A percentile compares a stretch with the other conserved stretches of the same genome.
These are phyloP conservation scores for Nephrotoma appendiculata DNA, from an alignment of 2,888 invertebrate genomes.

Conservation along the genomic window DNA sequence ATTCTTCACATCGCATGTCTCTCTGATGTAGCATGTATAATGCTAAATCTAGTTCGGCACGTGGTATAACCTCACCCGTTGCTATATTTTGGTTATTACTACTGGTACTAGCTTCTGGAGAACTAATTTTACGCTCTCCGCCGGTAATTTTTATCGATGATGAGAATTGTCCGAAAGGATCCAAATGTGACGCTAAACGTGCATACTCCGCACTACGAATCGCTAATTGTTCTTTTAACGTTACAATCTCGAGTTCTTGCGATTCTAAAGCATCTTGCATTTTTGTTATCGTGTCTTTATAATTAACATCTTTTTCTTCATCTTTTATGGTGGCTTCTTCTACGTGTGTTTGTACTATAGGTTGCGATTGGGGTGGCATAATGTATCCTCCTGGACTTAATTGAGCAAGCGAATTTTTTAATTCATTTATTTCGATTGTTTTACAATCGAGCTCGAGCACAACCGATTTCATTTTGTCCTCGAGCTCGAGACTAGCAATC, in stretches of 20 bases:
- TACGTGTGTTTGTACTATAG: slow-evolving; percentile 36
- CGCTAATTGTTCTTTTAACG: slow-evolving; percentile 50
- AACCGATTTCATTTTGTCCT: slow-evolving; percentile 26
- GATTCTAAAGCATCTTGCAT: slow-evolving; percentile 44
- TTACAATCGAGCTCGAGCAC: slow-evolving; percentile 27
- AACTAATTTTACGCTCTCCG: neutral
- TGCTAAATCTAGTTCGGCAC: slow-evolving; percentile 63
- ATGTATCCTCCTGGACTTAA: slow-evolving; percentile 13
- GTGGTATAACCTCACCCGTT: slow-evolving; percentile 18
- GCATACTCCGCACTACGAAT: slow-evolving; percentile 45
- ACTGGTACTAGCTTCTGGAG: neutral
- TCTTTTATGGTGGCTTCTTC: slow-evolving; percentile 45
- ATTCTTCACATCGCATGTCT: slow-evolving; percentile 73
- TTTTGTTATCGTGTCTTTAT: slow-evolving; percentile 18
- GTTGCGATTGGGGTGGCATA: neutral
- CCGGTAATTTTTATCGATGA: slow-evolving; percentile 6
- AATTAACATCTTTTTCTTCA: neutral
- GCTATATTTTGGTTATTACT: neutral
- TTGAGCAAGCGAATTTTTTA: slow-evolving; percentile 21
- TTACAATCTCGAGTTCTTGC: slow-evolving; percentile 59
- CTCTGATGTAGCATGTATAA: slow-evolving; percentile 75
- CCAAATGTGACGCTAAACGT: slow-evolving; percentile 31
- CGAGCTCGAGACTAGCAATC: slow-evolving; percentile 23
- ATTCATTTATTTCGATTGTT: slow-evolving; percentile 28
- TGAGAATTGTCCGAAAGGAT: slow-evolving; percentile 21